Conservation (phyloP, 2,113 vertebrate genomes). For the Myiopsitta monachus region DNA sequence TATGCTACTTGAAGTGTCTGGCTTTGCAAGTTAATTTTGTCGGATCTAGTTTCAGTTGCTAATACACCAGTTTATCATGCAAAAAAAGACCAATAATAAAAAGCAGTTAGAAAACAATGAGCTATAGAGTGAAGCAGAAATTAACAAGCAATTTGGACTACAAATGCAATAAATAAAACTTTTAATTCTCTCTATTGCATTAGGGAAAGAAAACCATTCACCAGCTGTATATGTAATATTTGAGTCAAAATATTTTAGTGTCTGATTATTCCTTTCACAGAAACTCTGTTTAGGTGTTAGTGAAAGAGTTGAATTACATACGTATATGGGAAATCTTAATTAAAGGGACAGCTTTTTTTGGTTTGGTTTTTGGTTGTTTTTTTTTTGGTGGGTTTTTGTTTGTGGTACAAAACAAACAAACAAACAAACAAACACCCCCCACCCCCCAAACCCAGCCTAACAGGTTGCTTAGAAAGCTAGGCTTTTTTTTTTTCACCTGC, state of each 20-base stretch:
- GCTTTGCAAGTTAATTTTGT: not conserved
- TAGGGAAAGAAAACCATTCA: not conserved
- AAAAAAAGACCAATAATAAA: not conserved
- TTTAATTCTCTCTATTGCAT: not conserved
- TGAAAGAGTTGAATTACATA: not conserved
- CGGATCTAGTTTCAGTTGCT: not conserved
- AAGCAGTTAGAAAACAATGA: not conserved
- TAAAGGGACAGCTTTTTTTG: not conserved
- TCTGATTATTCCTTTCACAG: not conserved
- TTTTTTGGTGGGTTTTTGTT: no score
- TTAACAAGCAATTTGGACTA: not conserved
- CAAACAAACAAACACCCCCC: no score
- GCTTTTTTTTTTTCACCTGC: not conserved
- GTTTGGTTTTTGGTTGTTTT: no score
- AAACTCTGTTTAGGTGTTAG: not conserved
- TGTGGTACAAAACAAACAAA: no score
- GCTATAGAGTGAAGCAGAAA: not conserved
- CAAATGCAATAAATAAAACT: not conserved
- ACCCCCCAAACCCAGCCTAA: not conserved
- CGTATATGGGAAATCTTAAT: not conserved
- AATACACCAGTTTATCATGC: not conserved
- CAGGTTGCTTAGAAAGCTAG: not conserved
- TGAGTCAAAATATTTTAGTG: not conserved
- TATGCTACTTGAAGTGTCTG: not conserved
- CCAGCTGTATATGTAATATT: not conserved